Evolutionary conservation across 1,140 invertebrate genomes (phyloP), one percentile per base, ranked within the genome.

Genomic region (Temnothorax longispinosus): DNA sequence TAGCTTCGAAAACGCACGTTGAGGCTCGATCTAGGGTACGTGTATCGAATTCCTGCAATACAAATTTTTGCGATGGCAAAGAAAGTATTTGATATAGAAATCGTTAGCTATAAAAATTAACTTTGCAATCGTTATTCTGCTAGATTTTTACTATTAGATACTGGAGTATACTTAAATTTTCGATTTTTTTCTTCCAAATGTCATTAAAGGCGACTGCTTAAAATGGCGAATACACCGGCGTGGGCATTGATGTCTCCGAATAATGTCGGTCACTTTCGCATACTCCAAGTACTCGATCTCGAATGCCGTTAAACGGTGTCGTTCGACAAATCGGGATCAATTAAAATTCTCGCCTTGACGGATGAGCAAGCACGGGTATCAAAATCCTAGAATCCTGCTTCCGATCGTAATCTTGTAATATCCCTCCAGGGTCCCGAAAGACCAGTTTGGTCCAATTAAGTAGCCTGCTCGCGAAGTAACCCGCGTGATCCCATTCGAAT

Each of bases 381-480:
- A 52, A 27, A 72, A 82, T 69, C 21, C 52, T 50, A 47, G 10
- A n/a, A 67, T 71, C 18, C 18, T 47, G 60, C 41, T 71, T 13
- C 54, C 13, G 81, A 35, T 52, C 75, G 27, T 86, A 50, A 81
- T 64, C 64, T 54, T 69, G 54, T 52, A 44, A 56, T 50, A 38
- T 15, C 65, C 65, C 78, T 44, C 47, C 58, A 21, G 76, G 69
- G 32, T 71, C 72, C 41, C 50, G 21, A 85, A 92, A 82, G 93
- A 94, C 94, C 94, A 94, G 93, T 94, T 94, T 92, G 52, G 50
- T 89, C 94, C 94, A 95, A 95, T 95, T 95, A 95, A 95, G 93
- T 95, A 94, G 95, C 67, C 27, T 67, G 15, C 10, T 77, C 58
- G 72, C 32, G 72, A 65, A 65, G 47, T 54, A 47, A 52, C 67